Evolutionary conservation across 2,888 invertebrate species (phyloP), one percentile per base, ranked within the genome.

Genomic region (Globia sparganii): DNA sequence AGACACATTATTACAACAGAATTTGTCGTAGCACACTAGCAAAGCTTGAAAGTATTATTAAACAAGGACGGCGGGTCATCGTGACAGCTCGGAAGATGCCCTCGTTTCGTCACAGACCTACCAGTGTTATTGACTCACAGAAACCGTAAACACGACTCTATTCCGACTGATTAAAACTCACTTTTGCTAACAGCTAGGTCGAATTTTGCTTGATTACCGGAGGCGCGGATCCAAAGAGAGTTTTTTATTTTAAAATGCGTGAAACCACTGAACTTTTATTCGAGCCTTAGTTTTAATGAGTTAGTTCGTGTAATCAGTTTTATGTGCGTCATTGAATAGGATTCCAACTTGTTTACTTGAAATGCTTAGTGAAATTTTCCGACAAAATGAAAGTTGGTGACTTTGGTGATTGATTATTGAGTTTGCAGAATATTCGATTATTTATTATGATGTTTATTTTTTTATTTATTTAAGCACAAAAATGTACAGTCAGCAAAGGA

Each of bases 71-170:
- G 86, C 88, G 88, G 92, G 93, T 91, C 93, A 92, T 91, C 89
- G 89, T 88, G 90, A 91, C 91, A 91, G 90, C 92, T 92, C 86
- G 83, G 85, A 91, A 93, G 92, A 92, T 91, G 92, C 88, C 93
- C 94, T 88, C 92, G 85, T 94, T 94, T 92, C 91, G 78, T 89
- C 89, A 86, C 81, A 80, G 77, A 72, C 78, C 85, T 72, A 68
- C 90, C 90, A 90, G 70, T 80, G 75, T 84, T 81, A 86, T 72
- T 85, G 89, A 87, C 75, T 85, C 72, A 34, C 53, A 66, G 68
- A 76, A 72, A 72, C 65, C 61, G 43, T 56, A 78, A 68, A 78
- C 53, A 64, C 73, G 67, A 78, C 79, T 49, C 59, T 75, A 84
- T 69, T 37, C 8, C 61, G 0, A 62, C 18, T 34, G 68, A 9